Base-by-base conservation (phyloP, 2,888 invertebrate species). In the Drosophila birchii region DNA sequence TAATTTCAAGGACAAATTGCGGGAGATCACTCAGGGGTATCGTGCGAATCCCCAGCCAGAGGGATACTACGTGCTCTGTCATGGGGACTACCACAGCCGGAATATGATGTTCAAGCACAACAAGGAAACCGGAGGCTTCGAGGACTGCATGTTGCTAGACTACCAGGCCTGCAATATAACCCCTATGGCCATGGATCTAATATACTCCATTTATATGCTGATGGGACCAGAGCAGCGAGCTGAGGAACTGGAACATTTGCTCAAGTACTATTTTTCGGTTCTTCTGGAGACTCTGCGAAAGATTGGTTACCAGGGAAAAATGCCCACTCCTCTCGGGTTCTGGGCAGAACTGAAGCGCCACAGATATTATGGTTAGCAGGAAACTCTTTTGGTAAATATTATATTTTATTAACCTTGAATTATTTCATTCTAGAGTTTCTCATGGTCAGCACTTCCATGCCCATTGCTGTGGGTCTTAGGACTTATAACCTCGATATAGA, bases 41-140 rank as follows among this genome's bases (percentile, higher is more conserved):
- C 72, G 78, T 0, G 69, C 62, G 0, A 81, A 79, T 20, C 79
- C 54, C 5, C 67, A 71, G 7, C 16, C 56, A 0, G 51, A 82
- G 49, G 56, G 59, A 0, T 71, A 69, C 18, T 89, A 89, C 56
- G 88, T 87, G 4, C 75, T 90, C 3, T 80, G 80, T 43, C 91
- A 91, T 62, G 90, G 89, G 0, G 90, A 91, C 55, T 88, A 76
- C 29, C 89, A 91, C 63, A 6, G 43, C 1, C 80, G 81, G 5
- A 90, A 90, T 38, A 79, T 89, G 80, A 88, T 90, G 89, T 89
- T 84, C 12, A 84, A 76, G 29, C 55, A 63, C 26, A 72, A 69
- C 47, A 53, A 36, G 43, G 53, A 55, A 7, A 77, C 41, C 0
- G 73, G 70, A 1, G 16, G 38, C n/a, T 61, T 70, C 9, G 69